phyloP scores from a whole-genome alignment of 1,140 invertebrate species.

The Pantala flavescens region DNA sequence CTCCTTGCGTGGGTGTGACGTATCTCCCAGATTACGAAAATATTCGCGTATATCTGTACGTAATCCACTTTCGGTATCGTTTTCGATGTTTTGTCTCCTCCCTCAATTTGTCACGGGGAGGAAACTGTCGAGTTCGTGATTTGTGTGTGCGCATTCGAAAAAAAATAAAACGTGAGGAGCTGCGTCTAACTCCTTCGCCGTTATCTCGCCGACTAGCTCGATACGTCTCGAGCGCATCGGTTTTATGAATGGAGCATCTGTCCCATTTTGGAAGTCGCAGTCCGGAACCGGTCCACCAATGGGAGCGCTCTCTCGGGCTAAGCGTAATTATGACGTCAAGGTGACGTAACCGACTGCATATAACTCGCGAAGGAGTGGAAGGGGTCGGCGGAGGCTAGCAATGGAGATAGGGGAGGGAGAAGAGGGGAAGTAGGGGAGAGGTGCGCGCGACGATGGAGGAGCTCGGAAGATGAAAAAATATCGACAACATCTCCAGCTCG shows the following conservation, averaged over 20 bases:
- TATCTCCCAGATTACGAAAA: no score
- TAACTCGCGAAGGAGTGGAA: background rate
- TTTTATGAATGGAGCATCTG: conserved; percentile 16
- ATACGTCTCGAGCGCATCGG: background rate
- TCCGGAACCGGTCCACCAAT: conserved; percentile 11
- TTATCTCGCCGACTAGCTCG: background rate
- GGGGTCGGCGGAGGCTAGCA: background rate
- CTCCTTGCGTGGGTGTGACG: no score
- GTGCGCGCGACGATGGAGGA: background rate
- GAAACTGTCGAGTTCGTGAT: background rate
- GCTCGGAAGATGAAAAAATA: no score
- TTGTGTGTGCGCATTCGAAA: conserved; percentile 9
- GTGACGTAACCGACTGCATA: conserved; percentile 3
- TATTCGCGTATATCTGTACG: no score
- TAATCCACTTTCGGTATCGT: background rate
- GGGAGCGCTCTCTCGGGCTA: background rate
- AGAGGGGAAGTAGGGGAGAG: background rate
- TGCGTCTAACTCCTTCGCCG: background rate
- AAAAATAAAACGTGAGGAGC: background rate
- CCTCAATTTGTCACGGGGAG: background rate
- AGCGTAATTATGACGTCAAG: conserved; percentile 13
- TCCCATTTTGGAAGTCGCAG: conserved; percentile 2
- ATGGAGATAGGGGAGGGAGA: background rate
- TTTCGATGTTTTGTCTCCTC: background rate
- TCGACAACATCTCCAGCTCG: no score